phyloP scores from a whole-genome alignment of 2,888 invertebrate genomes.

The Cheilosia urbana region DNA sequence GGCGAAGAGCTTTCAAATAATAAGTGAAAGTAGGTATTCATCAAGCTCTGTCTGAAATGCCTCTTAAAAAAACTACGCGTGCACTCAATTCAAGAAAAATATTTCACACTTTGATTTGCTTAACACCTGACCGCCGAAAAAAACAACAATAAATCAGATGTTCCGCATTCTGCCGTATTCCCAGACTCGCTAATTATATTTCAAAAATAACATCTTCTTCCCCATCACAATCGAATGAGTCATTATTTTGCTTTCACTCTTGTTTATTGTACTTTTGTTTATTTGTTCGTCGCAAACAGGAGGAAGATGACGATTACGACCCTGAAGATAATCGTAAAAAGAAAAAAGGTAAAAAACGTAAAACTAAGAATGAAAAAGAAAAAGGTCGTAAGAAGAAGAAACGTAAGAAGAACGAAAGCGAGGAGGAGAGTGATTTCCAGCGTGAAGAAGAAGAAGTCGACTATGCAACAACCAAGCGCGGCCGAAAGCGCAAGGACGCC shows the following conservation, averaged over 20 bases:
- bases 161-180: conserved; percentile 40
- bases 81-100: neutral
- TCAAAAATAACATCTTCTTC: conserved; percentile 29
- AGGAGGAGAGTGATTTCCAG: conserved; percentile 93
- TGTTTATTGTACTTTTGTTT: conserved; percentile 39
- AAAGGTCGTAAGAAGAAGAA: conserved; percentile 97
- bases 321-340: conserved; percentile 93
- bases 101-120: neutral
- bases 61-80: too few species aligned
- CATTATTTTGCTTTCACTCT: conserved; percentile 40
- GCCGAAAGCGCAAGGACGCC: conserved; percentile 82
- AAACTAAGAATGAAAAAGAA: conserved; percentile 96
- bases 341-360: conserved; percentile 97
- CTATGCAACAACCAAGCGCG: conserved; percentile 84
- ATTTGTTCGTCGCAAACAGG: conserved; percentile 75
- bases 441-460: conserved; percentile 88
- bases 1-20: too few species aligned
- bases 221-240: conserved; percentile 40
- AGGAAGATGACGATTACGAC: conserved; percentile 93
- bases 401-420: conserved; percentile 95
- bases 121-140: neutral
- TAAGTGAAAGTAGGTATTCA: too few species aligned
- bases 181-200: conserved; percentile 64
- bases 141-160: conserved; percentile 6
- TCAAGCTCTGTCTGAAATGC: too few species aligned